A percentile compares a stretch with the other conserved stretches of the same genome.
Conservation (phyloP, 2,113 vertebrate genomes). For the Alethe castanea region DNA sequence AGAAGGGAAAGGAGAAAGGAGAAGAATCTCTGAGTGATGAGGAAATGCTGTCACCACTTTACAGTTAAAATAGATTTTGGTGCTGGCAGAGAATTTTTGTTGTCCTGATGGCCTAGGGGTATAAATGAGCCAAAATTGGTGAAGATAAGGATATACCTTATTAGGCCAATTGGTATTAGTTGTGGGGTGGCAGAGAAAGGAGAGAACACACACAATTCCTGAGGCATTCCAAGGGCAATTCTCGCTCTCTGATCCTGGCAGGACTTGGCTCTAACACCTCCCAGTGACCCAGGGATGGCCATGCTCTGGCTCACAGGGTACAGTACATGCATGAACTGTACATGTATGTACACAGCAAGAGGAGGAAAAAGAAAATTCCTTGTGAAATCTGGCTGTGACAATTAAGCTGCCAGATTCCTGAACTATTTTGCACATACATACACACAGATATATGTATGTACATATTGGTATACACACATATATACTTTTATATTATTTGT, state of each 20-base stretch:
- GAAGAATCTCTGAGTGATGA: neutral
- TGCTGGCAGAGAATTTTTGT: neutral
- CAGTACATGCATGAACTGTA: neutral
- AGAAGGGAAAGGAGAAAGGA: neutral
- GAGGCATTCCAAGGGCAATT: neutral
- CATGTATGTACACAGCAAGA: neutral
- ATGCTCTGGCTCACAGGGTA: neutral
- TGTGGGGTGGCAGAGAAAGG: neutral
- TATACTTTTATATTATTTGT: neutral
- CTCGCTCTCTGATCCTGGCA: neutral
- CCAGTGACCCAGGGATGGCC: neutral
- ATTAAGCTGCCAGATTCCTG: neutral
- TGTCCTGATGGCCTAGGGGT: neutral
- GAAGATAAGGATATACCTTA: neutral
- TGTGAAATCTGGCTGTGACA: neutral
- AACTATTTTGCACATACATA: neutral
- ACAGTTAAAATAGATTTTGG: neutral
- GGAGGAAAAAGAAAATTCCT: neutral
- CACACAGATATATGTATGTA: rapidly evolving
- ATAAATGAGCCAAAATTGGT: neutral
- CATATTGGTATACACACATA: rapidly evolving
- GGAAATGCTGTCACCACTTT: neutral
- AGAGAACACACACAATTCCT: neutral
- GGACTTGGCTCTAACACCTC: neutral
- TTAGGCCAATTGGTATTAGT: neutral